These are phyloP conservation scores for Amblyornis subalaris DNA, from an alignment of 2,113 vertebrate species.

Conservation along the genomic window DNA sequence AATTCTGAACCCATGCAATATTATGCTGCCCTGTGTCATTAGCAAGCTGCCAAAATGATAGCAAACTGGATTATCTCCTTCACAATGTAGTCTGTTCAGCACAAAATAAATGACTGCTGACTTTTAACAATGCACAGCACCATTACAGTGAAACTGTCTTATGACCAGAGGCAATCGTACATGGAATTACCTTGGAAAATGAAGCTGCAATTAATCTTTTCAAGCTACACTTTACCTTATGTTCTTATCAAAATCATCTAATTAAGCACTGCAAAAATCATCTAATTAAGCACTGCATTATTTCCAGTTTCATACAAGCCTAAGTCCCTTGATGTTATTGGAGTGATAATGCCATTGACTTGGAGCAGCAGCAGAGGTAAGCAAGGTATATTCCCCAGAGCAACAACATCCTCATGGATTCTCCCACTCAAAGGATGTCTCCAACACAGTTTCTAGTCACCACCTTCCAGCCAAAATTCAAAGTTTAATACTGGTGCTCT, in stretches of 20 bases:
- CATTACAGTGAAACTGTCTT: background rate
- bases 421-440: background rate
- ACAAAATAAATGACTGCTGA: constrained; percentile 40
- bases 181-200: constrained; percentile 14
- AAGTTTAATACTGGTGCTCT: background rate
- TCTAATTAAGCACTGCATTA: constrained; percentile 30
- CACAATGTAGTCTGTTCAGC: constrained; percentile 11
- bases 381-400: background rate
- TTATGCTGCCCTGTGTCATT: constrained; percentile 12
- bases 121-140: background rate
- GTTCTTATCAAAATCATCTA: constrained; percentile 35
- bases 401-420: background rate
- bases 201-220: constrained; percentile 43
- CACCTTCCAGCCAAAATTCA: background rate
- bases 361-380: background rate
- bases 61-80: constrained; percentile 45
- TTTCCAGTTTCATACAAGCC: background rate
- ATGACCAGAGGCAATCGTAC: constrained; percentile 23
- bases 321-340: background rate
- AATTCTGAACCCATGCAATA: background rate
- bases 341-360: background rate
- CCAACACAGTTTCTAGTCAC: background rate
- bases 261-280: constrained; percentile 15
- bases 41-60: constrained; percentile 34
- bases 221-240: background rate